These are phyloP conservation scores for Euwallacea fornicatus DNA, from an alignment of 1,140 invertebrate species.

Conservation along the genomic window DNA sequence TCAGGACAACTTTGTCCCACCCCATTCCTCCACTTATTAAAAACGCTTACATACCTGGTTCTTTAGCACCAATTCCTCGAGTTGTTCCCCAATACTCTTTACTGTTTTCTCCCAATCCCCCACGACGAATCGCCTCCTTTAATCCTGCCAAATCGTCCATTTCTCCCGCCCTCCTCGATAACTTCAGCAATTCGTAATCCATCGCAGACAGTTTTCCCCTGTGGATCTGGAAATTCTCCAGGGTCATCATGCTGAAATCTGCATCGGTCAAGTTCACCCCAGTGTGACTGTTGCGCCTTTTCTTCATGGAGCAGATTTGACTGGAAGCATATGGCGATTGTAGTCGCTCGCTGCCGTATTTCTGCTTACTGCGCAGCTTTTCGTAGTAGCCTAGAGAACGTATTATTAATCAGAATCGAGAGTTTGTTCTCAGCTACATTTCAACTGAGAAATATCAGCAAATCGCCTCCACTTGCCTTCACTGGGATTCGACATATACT, in stretches of 20 bases:
- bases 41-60: neutral
- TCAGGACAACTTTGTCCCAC: too few species aligned
- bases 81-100: conserved; percentile 27
- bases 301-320: conserved; percentile 4
- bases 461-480: conserved; percentile 34
- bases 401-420: neutral
- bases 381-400: conserved; percentile 49
- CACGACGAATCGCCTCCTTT: conserved; percentile 22
- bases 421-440: neutral
- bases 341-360: conserved; percentile 32
- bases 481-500: conserved; percentile 57
- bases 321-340: conserved; percentile 1
- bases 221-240: conserved; percentile 26
- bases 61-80: neutral
- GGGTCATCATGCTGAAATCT: conserved; percentile 19
- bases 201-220: conserved; percentile 46
- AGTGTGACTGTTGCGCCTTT: conserved; percentile 26
- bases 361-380: conserved; percentile 47
- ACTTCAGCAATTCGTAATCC: conserved; percentile 70
- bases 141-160: conserved; percentile 2
- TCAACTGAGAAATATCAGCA: neutral
- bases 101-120: conserved; percentile 11
- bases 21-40: too few species aligned
- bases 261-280: neutral
- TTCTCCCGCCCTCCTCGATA: conserved; percentile 45